These are phyloP conservation scores for Pogonophryne albipinna DNA, from an alignment of 2,797 vertebrate species.

Conservation along the genomic window DNA sequence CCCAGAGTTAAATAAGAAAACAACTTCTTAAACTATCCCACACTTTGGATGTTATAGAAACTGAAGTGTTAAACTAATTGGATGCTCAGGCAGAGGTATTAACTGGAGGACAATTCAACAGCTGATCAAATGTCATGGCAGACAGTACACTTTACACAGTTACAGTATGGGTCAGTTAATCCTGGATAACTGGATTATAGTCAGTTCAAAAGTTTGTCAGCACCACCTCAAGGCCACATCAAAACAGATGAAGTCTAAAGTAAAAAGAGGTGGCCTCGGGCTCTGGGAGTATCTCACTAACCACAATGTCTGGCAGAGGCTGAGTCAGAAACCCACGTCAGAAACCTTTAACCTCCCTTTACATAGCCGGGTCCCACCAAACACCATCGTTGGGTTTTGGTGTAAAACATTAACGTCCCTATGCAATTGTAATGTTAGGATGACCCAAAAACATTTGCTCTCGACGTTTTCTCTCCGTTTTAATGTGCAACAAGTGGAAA, in stretches of 20 bases:
- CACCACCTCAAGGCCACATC: background rate
- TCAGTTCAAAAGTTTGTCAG: background rate
- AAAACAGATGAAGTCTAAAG: background rate
- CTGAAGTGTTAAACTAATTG: background rate
- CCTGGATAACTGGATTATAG: background rate
- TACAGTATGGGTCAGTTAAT: background rate
- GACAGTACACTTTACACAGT: conserved; percentile 7
- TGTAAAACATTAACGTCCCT: background rate
- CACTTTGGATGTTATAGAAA: background rate
- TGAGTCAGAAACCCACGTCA: conserved; percentile 30
- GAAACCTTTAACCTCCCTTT: background rate
- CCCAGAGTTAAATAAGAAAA: background rate
- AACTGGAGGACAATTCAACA: conserved; percentile 2
- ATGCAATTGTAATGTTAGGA: background rate
- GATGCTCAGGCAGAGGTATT: background rate
- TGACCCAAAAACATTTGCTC: background rate
- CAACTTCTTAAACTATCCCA: background rate
- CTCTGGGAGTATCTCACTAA: background rate
- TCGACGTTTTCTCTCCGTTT: background rate
- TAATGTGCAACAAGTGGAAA: background rate
- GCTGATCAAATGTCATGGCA: conserved; percentile 43
- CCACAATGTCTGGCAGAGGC: conserved; percentile 21
- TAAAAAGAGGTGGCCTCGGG: conserved; percentile 30
- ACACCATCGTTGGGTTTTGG: background rate
- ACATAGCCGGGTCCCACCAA: background rate